Evolutionary conservation across 2,797 vertebrate genomes (phyloP).

Genomic region (Neosilurus mollespiculum): DNA sequence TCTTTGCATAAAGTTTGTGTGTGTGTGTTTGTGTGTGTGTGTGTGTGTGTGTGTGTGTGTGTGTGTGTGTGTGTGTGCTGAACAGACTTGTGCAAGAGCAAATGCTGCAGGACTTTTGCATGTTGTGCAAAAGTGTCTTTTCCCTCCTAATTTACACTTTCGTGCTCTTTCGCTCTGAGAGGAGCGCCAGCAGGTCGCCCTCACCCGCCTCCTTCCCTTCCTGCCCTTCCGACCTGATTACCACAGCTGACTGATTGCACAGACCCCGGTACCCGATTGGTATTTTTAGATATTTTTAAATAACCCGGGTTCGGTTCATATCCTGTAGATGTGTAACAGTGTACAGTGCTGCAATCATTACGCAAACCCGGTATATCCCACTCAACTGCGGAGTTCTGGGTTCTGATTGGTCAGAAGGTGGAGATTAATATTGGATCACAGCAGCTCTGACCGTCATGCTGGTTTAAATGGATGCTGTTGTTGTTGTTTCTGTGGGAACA

Average conservation of each 20-base stretch:
- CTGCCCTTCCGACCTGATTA: conserved; percentile 47
- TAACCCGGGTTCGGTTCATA: background rate
- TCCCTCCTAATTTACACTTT: background rate
- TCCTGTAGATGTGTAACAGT: background rate
- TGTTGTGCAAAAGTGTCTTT: conserved; percentile 15
- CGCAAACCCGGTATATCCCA: background rate
- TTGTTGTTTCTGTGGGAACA: background rate
- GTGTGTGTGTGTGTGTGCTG: background rate
- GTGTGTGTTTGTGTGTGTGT: background rate
- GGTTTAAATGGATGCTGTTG: background rate
- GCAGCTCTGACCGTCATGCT: background rate
- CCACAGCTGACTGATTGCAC: conserved; percentile 65
- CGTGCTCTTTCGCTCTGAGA: conserved; percentile 2
- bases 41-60: background rate
- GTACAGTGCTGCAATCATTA: background rate
- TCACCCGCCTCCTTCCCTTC: background rate
- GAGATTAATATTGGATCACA: background rate
- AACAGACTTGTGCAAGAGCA: background rate
- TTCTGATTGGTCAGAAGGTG: conserved; percentile 3
- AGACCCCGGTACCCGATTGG: background rate
- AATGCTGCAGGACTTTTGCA: conserved; percentile 14
- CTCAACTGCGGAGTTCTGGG: background rate
- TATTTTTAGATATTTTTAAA: background rate
- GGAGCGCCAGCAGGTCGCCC: background rate
- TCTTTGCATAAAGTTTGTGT: background rate